Evolutionary conservation across 2,113 vertebrate species (phyloP).

Genomic region (Candoia aspera): DNA sequence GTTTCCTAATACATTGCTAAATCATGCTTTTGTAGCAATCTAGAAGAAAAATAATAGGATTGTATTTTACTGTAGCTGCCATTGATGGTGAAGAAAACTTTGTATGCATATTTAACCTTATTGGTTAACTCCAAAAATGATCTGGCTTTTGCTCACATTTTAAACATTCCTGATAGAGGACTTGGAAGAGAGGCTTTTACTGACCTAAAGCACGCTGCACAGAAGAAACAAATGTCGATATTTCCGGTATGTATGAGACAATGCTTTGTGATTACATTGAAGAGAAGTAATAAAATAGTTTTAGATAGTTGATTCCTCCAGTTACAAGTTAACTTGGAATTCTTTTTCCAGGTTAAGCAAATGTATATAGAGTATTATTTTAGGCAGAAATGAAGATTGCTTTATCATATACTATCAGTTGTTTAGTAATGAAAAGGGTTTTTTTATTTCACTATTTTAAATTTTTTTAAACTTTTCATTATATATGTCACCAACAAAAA

Average conservation of each 20-base stretch:
- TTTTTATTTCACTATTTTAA: too few species aligned
- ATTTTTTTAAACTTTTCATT: too few species aligned
- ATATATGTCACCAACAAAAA: not conserved
- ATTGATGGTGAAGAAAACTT: slow-evolving; percentile 75
- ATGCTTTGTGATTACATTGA: slow-evolving; percentile 5
- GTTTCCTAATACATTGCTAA: not conserved
- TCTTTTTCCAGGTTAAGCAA: not conserved
- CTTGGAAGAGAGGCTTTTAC: slow-evolving; percentile 89
- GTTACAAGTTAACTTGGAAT: not conserved
- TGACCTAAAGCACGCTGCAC: slow-evolving; percentile 82
- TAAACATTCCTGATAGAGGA: slow-evolving; percentile 85
- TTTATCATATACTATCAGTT: not conserved
- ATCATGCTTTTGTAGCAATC: slow-evolving; percentile 2
- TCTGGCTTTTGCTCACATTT: slow-evolving; percentile 81
- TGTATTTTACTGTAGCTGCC: slow-evolving; percentile 71
- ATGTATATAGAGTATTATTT: not conserved
- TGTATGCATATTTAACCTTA: slow-evolving; percentile 88
- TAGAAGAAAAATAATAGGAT: slow-evolving; percentile 38
- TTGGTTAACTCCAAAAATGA: slow-evolving; percentile 92
- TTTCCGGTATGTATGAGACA: slow-evolving; percentile 82
- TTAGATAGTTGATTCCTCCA: not conserved
- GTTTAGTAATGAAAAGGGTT: too few species aligned
- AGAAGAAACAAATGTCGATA: slow-evolving; percentile 79
- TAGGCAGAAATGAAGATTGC: not conserved
- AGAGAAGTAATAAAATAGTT: not conserved